These are phyloP conservation scores for Hydrotaea cyrtoneurina DNA, from an alignment of 2,888 invertebrate species.

Conservation along the genomic window DNA sequence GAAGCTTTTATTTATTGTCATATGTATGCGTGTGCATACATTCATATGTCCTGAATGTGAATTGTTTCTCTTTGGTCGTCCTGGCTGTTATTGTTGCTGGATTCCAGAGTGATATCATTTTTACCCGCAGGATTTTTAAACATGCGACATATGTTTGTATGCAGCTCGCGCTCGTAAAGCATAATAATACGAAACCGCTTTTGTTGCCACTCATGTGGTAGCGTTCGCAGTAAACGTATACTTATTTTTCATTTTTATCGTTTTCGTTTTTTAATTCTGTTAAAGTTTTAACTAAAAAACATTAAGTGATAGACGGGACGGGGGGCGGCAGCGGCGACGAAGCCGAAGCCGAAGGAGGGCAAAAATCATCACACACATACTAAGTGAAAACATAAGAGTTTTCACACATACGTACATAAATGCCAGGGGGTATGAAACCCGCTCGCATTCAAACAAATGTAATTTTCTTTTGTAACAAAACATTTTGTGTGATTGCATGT, in stretches of 20 bases:
- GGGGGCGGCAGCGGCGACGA: too few species aligned
- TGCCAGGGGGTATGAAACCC: constrained; percentile 1
- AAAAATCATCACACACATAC: neutral
- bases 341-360: neutral
- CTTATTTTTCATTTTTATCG: constrained; percentile 27
- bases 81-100: constrained; percentile 3
- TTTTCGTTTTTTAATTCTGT: constrained; percentile 34
- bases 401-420: neutral
- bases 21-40: constrained; percentile 6
- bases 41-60: neutral
- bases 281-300: constrained; percentile 46
- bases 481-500: constrained; percentile 37
- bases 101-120: constrained; percentile 39
- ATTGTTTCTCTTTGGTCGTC: constrained; percentile 18
- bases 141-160: constrained; percentile 26
- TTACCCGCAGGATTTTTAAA: constrained; percentile 41
- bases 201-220: constrained; percentile 38
- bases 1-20: constrained; percentile 1
- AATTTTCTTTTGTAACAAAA: constrained; percentile 43
- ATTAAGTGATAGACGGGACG: too few species aligned
- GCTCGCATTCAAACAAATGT: constrained; percentile 39
- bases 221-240: neutral
- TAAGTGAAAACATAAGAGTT: constrained; percentile 32
- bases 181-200: constrained; percentile 43
- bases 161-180: constrained; percentile 35